Conservation (phyloP, 2,113 vertebrate species). For the Urocynchramus pylzowi region DNA sequence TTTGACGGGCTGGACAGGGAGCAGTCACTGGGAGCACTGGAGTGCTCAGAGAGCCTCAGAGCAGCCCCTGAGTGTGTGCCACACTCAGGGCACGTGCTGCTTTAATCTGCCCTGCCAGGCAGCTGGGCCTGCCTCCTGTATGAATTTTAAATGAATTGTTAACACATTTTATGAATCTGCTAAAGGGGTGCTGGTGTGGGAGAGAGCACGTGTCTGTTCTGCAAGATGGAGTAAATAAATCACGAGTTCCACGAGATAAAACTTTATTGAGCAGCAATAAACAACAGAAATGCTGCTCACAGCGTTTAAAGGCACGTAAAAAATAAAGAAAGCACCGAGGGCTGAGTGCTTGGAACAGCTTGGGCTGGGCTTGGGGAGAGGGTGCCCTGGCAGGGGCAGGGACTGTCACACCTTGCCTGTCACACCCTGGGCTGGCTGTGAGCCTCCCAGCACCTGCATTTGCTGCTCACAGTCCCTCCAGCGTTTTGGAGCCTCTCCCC, state of each 20-base stretch:
- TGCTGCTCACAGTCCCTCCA: not conserved
- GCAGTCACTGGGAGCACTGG: not conserved
- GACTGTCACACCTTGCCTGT: not conserved
- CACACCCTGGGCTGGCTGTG: not conserved
- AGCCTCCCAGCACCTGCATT: not conserved
- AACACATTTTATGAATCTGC: constrained; percentile 65
- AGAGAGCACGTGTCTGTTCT: not conserved
- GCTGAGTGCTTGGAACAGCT: not conserved
- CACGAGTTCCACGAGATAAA: constrained; percentile 50
- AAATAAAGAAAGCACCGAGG: not conserved
- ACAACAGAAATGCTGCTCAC: constrained; percentile 28
- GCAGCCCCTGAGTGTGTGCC: not conserved
- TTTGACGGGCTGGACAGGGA: not conserved
- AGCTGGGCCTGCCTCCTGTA: not conserved
- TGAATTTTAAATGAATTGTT: constrained; percentile 63
- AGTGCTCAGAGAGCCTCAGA: not conserved
- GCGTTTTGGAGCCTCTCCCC: not conserved
- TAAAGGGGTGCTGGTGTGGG: constrained; percentile 31
- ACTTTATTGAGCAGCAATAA: constrained; percentile 66
- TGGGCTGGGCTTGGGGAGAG: not conserved
- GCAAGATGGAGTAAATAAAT: constrained; percentile 51
- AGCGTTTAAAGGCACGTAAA: constrained; percentile 48
- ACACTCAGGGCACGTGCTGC: not conserved
- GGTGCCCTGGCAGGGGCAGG: not conserved
- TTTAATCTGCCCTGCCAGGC: not conserved